phyloP scores from a whole-genome alignment of 92 coral and sea anemone genomes.

The Meandrina meandrites region DNA sequence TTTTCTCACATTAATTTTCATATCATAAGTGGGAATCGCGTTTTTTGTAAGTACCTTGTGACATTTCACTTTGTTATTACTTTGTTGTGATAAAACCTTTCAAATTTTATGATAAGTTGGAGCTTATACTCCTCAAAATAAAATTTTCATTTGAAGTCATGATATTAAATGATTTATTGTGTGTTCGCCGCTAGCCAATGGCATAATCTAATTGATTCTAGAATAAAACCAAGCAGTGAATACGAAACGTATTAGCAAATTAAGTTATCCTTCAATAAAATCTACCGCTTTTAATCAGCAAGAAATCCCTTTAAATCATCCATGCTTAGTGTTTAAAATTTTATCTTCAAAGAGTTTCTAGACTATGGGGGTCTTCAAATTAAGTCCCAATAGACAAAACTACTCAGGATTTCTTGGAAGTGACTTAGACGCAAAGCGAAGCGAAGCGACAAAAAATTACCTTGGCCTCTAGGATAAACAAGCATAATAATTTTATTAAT shows the following conservation, averaged over 20 bases:
- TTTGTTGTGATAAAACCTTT: neutral
- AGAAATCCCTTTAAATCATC: neutral
- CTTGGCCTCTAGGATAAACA: neutral
- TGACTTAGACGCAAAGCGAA: neutral
- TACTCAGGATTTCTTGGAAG: neutral
- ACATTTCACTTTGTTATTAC: neutral
- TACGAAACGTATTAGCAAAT: conserved; percentile 1
- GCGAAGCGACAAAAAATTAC: neutral
- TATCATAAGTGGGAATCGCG: neutral
- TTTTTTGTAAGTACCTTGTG: neutral
- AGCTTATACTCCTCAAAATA: neutral
- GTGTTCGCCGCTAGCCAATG: neutral
- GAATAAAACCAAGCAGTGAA: neutral
- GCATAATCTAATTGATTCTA: neutral
- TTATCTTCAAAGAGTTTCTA: neutral
- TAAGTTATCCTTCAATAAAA: conserved; percentile 2
- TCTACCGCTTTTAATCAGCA: neutral
- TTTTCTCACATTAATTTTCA: neutral
- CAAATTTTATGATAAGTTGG: neutral
- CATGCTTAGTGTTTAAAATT: neutral
- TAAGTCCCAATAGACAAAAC: neutral
- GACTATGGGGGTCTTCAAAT: neutral
- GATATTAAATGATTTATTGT: neutral
- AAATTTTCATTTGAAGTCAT: neutral
- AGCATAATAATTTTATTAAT: neutral